phyloP scores from a whole-genome alignment of 2,888 invertebrate genomes.

The Lissocephala sabroskyi region DNA sequence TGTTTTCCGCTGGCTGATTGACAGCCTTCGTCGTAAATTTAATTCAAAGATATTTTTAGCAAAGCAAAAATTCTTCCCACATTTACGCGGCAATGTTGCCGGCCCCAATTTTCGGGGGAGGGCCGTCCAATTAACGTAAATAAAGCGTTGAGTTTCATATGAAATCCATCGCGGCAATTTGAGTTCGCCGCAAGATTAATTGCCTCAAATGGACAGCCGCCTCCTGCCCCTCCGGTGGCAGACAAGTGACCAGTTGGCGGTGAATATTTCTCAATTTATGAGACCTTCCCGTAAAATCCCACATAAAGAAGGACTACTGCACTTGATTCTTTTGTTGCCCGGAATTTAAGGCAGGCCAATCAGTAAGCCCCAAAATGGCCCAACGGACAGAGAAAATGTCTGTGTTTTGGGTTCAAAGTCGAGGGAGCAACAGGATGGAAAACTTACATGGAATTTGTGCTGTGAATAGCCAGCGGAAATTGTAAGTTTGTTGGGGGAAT shows the following conservation, averaged over 20 bases:
- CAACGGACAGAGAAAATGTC: too few species aligned
- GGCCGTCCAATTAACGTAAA: conserved; percentile 22
- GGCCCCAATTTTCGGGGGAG: too few species aligned
- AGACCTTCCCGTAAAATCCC: not conserved
- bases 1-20: too few species aligned
- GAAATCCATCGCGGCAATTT: conserved; percentile 14
- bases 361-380: conserved; percentile 7
- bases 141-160: conserved; percentile 26
- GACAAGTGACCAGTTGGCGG: not conserved
- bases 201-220: not conserved
- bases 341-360: conserved; percentile 24
- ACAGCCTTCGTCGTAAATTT: too few species aligned
- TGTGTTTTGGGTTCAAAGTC: too few species aligned
- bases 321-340: conserved; percentile 5
- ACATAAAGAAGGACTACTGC: not conserved
- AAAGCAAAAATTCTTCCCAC: too few species aligned
- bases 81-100: too few species aligned
- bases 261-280: too few species aligned
- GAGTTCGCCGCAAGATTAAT: conserved; percentile 8
- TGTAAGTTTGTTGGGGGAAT: conserved; percentile 32
- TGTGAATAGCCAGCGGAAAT: conserved; percentile 33
- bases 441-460: conserved; percentile 13
- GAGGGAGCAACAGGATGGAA: not conserved
- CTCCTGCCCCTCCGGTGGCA: not conserved
- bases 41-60: too few species aligned